phyloP scores from a whole-genome alignment of 2,888 invertebrate genomes.

The Dione vanillae region DNA sequence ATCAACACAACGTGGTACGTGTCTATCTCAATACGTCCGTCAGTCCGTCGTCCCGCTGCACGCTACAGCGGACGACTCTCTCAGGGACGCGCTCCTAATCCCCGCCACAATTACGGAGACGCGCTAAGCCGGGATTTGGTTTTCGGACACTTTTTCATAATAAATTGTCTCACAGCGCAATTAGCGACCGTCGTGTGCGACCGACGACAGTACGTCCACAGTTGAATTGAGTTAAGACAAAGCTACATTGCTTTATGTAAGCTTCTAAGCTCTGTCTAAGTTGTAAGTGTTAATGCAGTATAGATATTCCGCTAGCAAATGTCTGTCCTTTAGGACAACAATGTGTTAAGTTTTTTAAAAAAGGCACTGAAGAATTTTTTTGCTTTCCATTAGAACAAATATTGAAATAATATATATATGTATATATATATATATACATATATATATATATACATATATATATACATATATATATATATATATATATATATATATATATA shows the following conservation, averaged over 20 bases:
- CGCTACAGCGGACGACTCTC: slow-evolving; percentile 16
- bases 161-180: slow-evolving; percentile 9
- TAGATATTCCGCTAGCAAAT: no score
- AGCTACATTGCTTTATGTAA: not conserved
- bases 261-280: not conserved
- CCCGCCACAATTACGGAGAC: slow-evolving; percentile 1
- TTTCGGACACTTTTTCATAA: slow-evolving; percentile 10
- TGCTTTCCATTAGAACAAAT: no score
- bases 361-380: no score
- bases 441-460: no score
- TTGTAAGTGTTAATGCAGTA: not conserved
- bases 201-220: not conserved
- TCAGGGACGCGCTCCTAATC: slow-evolving; percentile 17
- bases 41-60: not conserved
- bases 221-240: not conserved
- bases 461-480: no score
- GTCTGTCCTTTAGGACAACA: no score
- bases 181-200: not conserved
- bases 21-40: slow-evolving; percentile 16
- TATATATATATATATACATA: no score
- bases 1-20: not conserved
- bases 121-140: slow-evolving; percentile 5
- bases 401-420: no score
- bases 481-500: no score
- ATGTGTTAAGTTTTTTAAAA: no score